Evolutionary conservation across 2,113 vertebrate genomes (phyloP), one percentile per base, ranked within the genome.

Genomic region (Brachyhypopomus occidentalis): DNA sequence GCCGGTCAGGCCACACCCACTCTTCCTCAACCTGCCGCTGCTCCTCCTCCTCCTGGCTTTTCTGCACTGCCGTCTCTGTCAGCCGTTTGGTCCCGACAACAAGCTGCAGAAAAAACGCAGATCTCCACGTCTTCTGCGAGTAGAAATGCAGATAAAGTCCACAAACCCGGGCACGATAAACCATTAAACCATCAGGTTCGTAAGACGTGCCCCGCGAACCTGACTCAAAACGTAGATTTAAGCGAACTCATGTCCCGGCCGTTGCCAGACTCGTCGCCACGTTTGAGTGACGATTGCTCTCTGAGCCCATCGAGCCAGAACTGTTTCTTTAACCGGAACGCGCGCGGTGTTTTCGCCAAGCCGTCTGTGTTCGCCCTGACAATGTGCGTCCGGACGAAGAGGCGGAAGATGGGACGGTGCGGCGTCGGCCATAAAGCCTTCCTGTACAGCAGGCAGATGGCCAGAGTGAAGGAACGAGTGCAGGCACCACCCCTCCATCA

Each of bases 331-430:
- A 20, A 23, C 59, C 22, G 90, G 90, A 86, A 83, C 90, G 87
- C 85, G 83, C 84, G 0, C 71, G 95, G 81, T 19, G 90, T 94
- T 72, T 93, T 91, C 67, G 97, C 96, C 12, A 89, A 88, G 85
- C 97, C 97, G 1, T 99, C 97, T 30, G 89, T 95, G 59, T 99
- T 99, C 88, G 97, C 97, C 4, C 87, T 95, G 75, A 94, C 96
- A 0, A 86, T 99, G 77, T 96, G 95, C 38, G 91, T 95, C 84
- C 91, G 34, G 91, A 9, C 48, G 41, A 38, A 70, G 66, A 41
- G 87, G 72, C 83, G 34, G 64, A 4, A 77, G 77, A 71, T 59
- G 48, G 58, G 84, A 41, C 5, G 58, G 62, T 71, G 62, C 55
- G 63, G 86, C 85, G 79, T 85, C 27, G 22, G 89, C 22, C 90